Conservation (phyloP, 2,888 invertebrate species). For the Nycteola revayana region DNA sequence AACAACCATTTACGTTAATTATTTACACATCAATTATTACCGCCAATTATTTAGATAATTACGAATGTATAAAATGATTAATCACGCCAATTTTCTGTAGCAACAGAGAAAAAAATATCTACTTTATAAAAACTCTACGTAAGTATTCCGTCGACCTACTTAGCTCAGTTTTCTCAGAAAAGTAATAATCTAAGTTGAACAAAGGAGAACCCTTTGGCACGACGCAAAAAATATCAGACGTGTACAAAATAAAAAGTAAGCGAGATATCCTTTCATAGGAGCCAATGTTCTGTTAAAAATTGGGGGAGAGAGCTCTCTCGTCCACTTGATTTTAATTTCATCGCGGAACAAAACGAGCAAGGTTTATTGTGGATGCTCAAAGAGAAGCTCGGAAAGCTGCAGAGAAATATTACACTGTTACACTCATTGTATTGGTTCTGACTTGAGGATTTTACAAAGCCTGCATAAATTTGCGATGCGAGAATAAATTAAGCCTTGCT, state of each 20-base stretch:
- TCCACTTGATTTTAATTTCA: slow-evolving; percentile 49
- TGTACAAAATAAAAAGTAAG: slow-evolving; percentile 28
- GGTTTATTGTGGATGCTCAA: slow-evolving; percentile 33
- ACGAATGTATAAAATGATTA: too few relatives aligned
- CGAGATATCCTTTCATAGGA: slow-evolving; percentile 28
- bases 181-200: slow-evolving; percentile 6
- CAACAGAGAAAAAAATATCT: not conserved
- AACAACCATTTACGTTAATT: too few relatives aligned
- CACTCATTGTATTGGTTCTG: slow-evolving; percentile 24
- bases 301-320: slow-evolving; percentile 30
- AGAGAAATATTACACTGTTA: slow-evolving; percentile 22
- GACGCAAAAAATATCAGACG: slow-evolving; percentile 19
- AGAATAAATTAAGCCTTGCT: slow-evolving; percentile 9
- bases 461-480: slow-evolving; percentile 14
- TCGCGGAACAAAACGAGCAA: slow-evolving; percentile 40
- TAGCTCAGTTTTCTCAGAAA: slow-evolving; percentile 4
- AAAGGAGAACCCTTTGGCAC: slow-evolving; percentile 13
- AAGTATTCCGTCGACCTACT: not conserved
- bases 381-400: slow-evolving; percentile 24
- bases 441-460: slow-evolving; percentile 23
- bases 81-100: too few relatives aligned
- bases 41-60: too few relatives aligned
- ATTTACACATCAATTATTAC: too few relatives aligned
- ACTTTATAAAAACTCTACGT: not conserved
- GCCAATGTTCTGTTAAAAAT: slow-evolving; percentile 38